phyloP scores from a whole-genome alignment of 1,140 invertebrate genomes.

The Papilio polytes region DNA sequence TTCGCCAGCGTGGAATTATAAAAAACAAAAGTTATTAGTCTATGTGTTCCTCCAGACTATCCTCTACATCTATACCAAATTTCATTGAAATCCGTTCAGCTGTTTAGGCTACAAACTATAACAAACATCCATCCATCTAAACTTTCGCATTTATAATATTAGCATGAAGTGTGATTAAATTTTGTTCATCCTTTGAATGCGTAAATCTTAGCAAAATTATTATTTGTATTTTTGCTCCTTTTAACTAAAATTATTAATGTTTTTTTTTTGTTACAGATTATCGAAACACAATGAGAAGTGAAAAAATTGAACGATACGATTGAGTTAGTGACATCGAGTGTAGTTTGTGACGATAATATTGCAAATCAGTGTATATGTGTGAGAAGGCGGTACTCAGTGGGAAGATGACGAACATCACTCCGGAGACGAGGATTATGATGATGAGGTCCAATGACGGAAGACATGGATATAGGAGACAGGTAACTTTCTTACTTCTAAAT shows the following conservation, averaged over 20 bases:
- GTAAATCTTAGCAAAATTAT: no score
- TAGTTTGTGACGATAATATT: conserved; percentile 42
- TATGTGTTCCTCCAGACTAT: no score
- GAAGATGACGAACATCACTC: conserved; percentile 76
- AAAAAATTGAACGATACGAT: conserved; percentile 1
- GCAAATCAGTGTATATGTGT: conserved; percentile 64
- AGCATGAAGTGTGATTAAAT: no score
- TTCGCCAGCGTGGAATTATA: no score
- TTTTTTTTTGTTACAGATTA: conserved; percentile 27
- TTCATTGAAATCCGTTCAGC: no score
- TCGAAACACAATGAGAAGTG: conserved; percentile 19
- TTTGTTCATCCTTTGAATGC: no score
- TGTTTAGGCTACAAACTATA: no score
- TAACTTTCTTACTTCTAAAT: conserved; percentile 31
- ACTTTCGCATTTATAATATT: no score
- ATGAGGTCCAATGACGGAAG: conserved; percentile 67
- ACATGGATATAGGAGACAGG: conserved; percentile 70
- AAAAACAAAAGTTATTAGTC: no score
- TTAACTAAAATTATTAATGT: neutral
- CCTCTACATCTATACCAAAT: no score
- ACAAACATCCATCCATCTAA: no score
- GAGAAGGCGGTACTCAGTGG: conserved; percentile 61
- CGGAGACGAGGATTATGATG: conserved; percentile 77
- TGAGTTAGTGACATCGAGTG: conserved; percentile 44
- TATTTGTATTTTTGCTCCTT: no score